Evolutionary conservation across 2,113 vertebrate species (phyloP).

Genomic region (Eudyptes chrysolophus): DNA sequence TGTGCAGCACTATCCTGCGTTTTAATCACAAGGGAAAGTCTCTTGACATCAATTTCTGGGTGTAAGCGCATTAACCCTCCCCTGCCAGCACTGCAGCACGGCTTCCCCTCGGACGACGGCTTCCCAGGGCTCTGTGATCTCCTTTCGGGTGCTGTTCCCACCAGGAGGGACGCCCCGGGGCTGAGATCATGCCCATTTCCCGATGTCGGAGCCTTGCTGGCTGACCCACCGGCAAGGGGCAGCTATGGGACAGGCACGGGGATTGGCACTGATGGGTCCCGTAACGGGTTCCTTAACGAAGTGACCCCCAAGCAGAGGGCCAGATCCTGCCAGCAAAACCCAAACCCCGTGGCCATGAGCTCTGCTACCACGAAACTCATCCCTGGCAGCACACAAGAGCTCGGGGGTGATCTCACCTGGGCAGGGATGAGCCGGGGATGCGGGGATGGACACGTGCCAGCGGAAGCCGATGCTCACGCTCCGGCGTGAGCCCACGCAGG

Average conservation of each 20-base stretch:
- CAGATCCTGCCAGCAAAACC: neutral
- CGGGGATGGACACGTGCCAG: accelerated
- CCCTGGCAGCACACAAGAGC: neutral
- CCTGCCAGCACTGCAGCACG: neutral
- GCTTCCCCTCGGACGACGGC: accelerated
- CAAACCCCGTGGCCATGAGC: accelerated
- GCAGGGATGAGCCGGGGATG: neutral
- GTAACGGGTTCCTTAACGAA: neutral
- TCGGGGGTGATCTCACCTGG: neutral
- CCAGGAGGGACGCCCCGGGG: neutral
- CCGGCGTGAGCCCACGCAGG: accelerated
- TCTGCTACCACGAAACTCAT: neutral
- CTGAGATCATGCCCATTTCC: too few relatives aligned
- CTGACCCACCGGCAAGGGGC: neutral
- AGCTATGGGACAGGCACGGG: neutral
- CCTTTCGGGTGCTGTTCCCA: neutral
- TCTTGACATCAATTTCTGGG: neutral
- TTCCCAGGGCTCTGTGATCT: neutral
- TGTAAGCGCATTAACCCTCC: neutral
- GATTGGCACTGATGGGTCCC: neutral
- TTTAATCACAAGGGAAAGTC: neutral
- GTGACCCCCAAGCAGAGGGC: neutral
- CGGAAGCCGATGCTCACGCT: neutral
- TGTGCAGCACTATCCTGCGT: accelerated
- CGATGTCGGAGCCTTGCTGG: accelerated